phyloP scores from a whole-genome alignment of 1,140 invertebrate genomes.

The Metaphire vulgaris region DNA sequence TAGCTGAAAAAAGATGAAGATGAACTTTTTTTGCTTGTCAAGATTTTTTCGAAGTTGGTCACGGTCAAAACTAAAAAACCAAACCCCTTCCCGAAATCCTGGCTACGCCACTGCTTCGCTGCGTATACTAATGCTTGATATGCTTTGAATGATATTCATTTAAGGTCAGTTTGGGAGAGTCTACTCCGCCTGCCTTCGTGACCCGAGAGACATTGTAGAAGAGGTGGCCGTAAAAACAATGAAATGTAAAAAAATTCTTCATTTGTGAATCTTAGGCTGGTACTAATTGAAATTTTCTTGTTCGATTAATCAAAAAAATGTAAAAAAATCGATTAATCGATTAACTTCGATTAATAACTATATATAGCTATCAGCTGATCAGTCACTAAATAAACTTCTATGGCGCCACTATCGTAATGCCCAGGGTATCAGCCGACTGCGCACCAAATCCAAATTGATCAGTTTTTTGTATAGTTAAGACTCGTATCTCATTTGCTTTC shows the following conservation, averaged over 20 bases:
- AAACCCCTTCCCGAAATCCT: neutral
- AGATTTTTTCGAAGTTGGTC: no score
- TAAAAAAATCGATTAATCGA: neutral
- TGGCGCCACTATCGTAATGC: neutral
- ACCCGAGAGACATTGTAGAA: conserved; percentile 31
- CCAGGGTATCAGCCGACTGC: no score
- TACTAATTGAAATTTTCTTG: no score
- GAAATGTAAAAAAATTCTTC: conserved; percentile 28
- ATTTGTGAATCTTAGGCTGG: no score
- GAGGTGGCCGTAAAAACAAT: conserved; percentile 27
- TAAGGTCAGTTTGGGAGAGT: conserved; percentile 30
- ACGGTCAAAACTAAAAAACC: neutral
- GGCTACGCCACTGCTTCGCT: no score
- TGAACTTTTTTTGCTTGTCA: neutral
- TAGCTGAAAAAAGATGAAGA: no score
- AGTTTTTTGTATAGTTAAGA: no score
- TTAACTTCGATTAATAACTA: neutral
- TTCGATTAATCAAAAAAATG: no score
- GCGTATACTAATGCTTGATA: no score
- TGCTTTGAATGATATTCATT: neutral
- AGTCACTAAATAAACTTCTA: no score
- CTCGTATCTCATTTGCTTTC: no score
- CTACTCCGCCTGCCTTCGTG: conserved; percentile 15
- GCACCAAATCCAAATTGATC: no score
- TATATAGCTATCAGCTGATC: neutral